phyloP scores from a whole-genome alignment of 2,113 vertebrate genomes.

The Tretioscincus oriximinensis region DNA sequence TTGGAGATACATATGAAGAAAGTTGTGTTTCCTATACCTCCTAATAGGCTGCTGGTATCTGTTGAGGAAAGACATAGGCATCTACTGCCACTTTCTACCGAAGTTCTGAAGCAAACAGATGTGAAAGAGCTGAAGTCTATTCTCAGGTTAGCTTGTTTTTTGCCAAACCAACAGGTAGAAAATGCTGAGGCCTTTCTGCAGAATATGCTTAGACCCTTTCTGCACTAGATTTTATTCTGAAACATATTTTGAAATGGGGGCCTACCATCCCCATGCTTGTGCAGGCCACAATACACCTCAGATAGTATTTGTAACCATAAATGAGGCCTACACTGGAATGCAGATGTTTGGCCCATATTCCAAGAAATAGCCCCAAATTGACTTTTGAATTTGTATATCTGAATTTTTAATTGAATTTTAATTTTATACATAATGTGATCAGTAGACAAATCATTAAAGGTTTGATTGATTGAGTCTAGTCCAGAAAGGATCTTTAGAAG shows the following conservation, averaged over 20 bases:
- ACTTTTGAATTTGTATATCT: no score
- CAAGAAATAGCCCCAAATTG: neutral
- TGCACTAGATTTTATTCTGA: no score
- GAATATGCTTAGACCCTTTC: neutral
- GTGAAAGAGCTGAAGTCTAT: conserved; percentile 38
- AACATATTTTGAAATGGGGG: no score
- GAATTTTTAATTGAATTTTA: no score
- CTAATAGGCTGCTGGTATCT: conserved; percentile 61
- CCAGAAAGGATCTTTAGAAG: no score
- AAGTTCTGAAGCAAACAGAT: conserved; percentile 54
- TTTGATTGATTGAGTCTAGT: no score
- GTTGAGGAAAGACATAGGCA: conserved; percentile 40
- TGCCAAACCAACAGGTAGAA: neutral
- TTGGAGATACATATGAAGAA: conserved; percentile 74
- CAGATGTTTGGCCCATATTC: neutral
- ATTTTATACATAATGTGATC: no score
- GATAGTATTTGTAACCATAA: no score
- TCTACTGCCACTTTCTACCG: conserved; percentile 57
- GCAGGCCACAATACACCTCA: neutral
- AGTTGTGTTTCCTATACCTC: conserved; percentile 63
- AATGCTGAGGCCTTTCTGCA: neutral
- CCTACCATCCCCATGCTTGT: neutral
- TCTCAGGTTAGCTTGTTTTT: conserved; percentile 55
- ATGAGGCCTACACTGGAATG: neutral
- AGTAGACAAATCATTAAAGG: no score